Evolutionary conservation across 1,140 invertebrate genomes (phyloP), one percentile per base, ranked within the genome.

Genomic region (Drosophila funebris): DNA sequence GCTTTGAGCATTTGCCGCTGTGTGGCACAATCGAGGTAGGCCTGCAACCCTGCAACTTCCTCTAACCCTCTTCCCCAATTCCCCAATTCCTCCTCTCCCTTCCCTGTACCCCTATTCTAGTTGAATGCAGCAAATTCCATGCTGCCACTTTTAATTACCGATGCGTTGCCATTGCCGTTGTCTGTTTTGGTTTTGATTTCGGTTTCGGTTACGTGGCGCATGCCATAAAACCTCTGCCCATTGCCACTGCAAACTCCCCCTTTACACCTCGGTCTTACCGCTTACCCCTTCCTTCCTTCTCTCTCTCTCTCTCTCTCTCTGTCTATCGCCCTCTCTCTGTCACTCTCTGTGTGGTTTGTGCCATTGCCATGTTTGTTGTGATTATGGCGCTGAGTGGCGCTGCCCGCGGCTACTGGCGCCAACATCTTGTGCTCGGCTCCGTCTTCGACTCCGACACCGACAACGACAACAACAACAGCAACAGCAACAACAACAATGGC

Each of bases 341-440:
- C 31, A 29, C 20, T 43, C 44, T 66, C 31, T 57, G 44, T 67
- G 69, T 53, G 68, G 68, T 66, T 71, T 71, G 61, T 71, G 61
- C 50, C 68, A 64, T 70, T 70, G 67, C 60, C 60, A 70, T 63
- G 62, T 50, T 78, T 78, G 48, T 76, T 74, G 60, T 73, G 73
- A 56, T 75, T 75, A 67, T 73, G 76, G 76, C 64, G 81, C 73
- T 84, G 80, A 84, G 74, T 85, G 82, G 74, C 74, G 82, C 83
- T 68, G 71, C 71, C 71, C 54, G 71, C 63, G 71, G 71, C 71
- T 73, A 62, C 71, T 73, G 71, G 70, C 70, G 70, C 70, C 70
- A 73, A n/a, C 63, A 13, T 70, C 62, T 46, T 46, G 9, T 46
- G 43, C 43, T 46, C 20, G 43, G 13, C 44, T 48, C 22, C 11